Evolutionary conservation across 2,888 invertebrate genomes (phyloP).

Genomic region (Drosophila fulvimacula): DNA sequence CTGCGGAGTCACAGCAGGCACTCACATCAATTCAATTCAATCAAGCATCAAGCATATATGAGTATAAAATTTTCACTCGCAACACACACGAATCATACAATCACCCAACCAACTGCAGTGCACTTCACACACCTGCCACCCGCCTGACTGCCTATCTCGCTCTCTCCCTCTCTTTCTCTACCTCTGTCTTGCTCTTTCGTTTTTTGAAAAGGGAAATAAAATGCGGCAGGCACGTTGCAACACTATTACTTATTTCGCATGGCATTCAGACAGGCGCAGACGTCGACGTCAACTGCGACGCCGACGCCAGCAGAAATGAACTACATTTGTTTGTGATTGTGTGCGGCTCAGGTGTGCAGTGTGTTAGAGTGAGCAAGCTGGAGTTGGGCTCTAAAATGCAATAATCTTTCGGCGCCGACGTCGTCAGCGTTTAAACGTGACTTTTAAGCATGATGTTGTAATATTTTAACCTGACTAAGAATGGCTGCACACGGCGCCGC

Average conservation of each 20-base stretch:
- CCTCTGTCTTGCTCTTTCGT: conserved; percentile 2
- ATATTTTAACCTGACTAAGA: conserved; percentile 81
- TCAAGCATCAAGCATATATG: conserved; percentile 80
- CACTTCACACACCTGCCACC: conserved; percentile 6
- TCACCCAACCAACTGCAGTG: conserved; percentile 35
- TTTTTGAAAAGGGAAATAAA: conserved; percentile 73
- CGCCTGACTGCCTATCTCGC: background rate
- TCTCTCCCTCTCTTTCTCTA: conserved; percentile 10
- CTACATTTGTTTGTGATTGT: conserved; percentile 72
- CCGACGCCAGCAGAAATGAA: conserved; percentile 60
- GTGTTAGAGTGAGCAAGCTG: conserved; percentile 21
- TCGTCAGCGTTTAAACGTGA: conserved; percentile 81
- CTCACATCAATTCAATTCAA: conserved; percentile 81
- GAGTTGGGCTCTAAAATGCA: conserved; percentile 66
- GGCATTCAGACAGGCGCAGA: conserved; percentile 60
- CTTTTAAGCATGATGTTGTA: conserved; percentile 82
- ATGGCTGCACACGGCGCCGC: conserved; percentile 26
- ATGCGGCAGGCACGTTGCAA: conserved; percentile 83
- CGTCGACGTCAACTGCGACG: conserved; percentile 56
- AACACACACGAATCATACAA: conserved; percentile 76
- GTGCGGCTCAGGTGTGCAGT: conserved; percentile 50
- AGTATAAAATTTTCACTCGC: conserved; percentile 69
- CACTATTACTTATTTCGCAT: conserved; percentile 79
- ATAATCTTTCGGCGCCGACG: conserved; percentile 80
- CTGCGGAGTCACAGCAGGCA: conserved; percentile 48